A percentile compares a stretch with the other conserved stretches of the same genome.
Evolutionary conservation across 2,888 invertebrate genomes (phyloP).

Genomic region (Agriopis marginaria): DNA sequence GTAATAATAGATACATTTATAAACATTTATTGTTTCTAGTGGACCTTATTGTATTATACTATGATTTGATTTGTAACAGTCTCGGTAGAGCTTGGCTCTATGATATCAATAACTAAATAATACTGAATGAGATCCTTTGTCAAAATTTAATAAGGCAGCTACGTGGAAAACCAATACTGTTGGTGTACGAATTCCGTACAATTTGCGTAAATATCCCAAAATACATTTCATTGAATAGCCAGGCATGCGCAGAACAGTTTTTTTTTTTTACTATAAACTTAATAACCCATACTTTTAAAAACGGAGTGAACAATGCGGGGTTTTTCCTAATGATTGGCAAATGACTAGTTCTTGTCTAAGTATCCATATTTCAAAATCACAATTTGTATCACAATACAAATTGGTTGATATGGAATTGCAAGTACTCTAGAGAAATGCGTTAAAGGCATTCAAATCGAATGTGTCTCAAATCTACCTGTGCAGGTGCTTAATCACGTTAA

Average conservation of each 20-base stretch:
- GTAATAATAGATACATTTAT: slow-evolving; percentile 8
- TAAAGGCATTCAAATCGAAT: background rate
- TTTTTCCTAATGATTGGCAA: background rate
- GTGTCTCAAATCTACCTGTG: slow-evolving; percentile 5
- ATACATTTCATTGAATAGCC: slow-evolving; percentile 55
- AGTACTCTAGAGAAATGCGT: background rate
- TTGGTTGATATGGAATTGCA: slow-evolving; percentile 11
- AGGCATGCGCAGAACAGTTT: slow-evolving; percentile 50
- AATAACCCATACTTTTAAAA: slow-evolving; percentile 23
- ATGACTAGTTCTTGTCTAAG: background rate
- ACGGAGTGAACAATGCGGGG: slow-evolving; percentile 19
- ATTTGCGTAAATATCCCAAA: slow-evolving; percentile 45
- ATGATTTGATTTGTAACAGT: slow-evolving; percentile 3
- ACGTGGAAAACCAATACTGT: slow-evolving; percentile 23
- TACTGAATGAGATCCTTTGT: slow-evolving; percentile 17
- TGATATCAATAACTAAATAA: slow-evolving; percentile 12
- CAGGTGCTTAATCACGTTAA: slow-evolving; percentile 10
- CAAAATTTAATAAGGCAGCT: slow-evolving; percentile 2
- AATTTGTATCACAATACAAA: slow-evolving; percentile 20
- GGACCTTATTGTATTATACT: slow-evolving; percentile 7
- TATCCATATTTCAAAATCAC: slow-evolving; percentile 19
- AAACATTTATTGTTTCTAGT: slow-evolving; percentile 19
- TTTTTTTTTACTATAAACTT: slow-evolving; percentile 46
- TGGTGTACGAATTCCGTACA: slow-evolving; percentile 37
- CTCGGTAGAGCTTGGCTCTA: slow-evolving; percentile 25